These are phyloP conservation scores for Cyclina sinensis DNA, from an alignment of 1,140 invertebrate genomes.

Conservation along the genomic window DNA sequence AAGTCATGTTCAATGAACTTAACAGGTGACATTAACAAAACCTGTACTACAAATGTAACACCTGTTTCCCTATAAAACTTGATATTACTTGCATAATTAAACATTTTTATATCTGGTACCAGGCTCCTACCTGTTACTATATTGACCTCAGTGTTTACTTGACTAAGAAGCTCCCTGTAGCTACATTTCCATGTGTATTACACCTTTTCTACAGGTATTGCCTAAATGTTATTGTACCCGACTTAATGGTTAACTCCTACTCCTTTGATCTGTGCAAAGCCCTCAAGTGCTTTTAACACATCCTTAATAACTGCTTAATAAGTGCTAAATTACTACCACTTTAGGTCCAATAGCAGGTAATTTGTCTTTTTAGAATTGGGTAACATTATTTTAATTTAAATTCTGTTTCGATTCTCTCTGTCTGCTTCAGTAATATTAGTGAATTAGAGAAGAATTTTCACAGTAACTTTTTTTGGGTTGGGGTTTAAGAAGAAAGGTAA, in stretches of 20 bases:
- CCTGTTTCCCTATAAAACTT: neutral
- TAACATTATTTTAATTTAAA: slow-evolving; percentile 1
- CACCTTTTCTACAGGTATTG: slow-evolving; percentile 18
- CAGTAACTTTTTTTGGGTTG: too few relatives aligned
- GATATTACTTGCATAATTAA: slow-evolving; percentile 2
- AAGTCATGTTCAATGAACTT: neutral
- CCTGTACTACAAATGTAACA: neutral
- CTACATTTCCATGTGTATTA: neutral
- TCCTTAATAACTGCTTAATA: slow-evolving; percentile 31
- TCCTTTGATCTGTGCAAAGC: neutral
- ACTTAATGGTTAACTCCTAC: neutral
- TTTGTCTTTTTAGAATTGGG: slow-evolving; percentile 15
- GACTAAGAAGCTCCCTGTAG: slow-evolving; percentile 9
- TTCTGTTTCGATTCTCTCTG: neutral
- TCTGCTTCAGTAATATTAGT: too few relatives aligned
- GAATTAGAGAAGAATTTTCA: too few relatives aligned
- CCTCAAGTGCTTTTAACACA: slow-evolving; percentile 14
- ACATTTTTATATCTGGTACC: neutral
- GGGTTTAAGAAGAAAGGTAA: too few relatives aligned
- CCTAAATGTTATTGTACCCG: slow-evolving; percentile 8
- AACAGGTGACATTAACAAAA: neutral
- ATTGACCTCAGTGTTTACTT: neutral
- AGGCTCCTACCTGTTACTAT: neutral
- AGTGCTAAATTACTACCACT: slow-evolving; percentile 20
- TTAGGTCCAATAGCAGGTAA: slow-evolving; percentile 8